Conservation (phyloP, 2,888 invertebrate species). For the Mesochorus sp. region DNA sequence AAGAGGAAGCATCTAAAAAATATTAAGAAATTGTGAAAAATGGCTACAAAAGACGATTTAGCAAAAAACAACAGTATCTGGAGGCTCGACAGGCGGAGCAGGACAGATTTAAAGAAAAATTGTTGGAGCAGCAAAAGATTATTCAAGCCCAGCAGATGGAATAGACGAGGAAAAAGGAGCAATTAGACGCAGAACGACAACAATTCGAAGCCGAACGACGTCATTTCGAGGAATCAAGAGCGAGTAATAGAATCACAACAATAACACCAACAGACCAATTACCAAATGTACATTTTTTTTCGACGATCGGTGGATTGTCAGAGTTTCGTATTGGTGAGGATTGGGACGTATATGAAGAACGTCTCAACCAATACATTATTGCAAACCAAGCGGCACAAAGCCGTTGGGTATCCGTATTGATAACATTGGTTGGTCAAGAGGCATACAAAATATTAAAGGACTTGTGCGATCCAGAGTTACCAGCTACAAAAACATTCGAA, state of each 20-base stretch:
- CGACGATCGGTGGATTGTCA: constrained; percentile 44
- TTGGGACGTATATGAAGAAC: constrained; percentile 63
- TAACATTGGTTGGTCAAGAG: constrained; percentile 61
- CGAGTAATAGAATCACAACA: too few species aligned
- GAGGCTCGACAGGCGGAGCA: background rate
- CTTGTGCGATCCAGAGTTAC: constrained; percentile 61
- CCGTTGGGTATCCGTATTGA: constrained; percentile 62
- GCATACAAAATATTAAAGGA: constrained; percentile 64
- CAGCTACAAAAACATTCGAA: constrained; percentile 60
- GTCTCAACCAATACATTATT: constrained; percentile 61
- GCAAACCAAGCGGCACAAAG: constrained; percentile 62
- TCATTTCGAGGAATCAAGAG: background rate
- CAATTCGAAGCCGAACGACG: background rate
- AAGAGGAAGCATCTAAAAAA: too few species aligned
- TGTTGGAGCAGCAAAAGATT: background rate
- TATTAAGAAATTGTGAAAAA: too few species aligned
- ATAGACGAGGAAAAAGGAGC: background rate
- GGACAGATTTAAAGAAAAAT: background rate
- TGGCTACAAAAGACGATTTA: too few species aligned
- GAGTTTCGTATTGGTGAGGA: constrained; percentile 58
- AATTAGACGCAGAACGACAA: background rate
- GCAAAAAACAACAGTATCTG: background rate
- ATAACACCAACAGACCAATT: constrained; percentile 8
- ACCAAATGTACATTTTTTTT: constrained; percentile 22
- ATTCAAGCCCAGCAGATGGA: background rate